These are phyloP conservation scores for Ficedula albicollis DNA, from an alignment of 2,797 vertebrate genomes.

Conservation along the genomic window DNA sequence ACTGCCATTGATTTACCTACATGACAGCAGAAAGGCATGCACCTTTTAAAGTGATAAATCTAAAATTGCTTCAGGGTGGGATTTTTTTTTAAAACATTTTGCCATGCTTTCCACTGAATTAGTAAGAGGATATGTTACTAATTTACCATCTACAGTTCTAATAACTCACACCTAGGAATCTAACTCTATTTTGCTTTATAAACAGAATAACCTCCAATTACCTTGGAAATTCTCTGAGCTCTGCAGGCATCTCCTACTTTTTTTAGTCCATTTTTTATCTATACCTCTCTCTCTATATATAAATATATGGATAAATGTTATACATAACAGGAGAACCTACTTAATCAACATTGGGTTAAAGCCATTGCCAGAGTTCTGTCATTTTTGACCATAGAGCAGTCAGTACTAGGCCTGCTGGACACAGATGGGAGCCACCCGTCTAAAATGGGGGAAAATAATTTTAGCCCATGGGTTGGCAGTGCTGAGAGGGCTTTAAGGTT, in stretches of 20 bases:
- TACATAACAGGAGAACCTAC: neutral
- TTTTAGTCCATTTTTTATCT: neutral
- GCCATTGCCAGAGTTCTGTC: neutral
- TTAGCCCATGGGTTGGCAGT: no score
- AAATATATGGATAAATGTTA: no score
- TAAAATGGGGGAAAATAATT: neutral
- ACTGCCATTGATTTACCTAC: neutral
- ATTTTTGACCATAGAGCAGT: neutral
- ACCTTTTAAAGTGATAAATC: neutral
- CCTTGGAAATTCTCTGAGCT: neutral
- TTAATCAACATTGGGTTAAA: neutral
- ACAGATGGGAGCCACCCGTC: neutral
- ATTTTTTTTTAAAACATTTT: neutral
- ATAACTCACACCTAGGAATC: neutral
- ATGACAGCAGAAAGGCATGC: neutral
- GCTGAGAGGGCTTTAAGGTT: neutral
- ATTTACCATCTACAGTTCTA: neutral
- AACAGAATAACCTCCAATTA: neutral
- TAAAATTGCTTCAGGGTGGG: neutral
- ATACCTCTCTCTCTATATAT: neutral
- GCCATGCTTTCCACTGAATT: neutral
- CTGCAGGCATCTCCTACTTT: neutral
- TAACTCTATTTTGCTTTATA: neutral
- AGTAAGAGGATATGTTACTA: neutral
- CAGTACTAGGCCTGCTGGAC: neutral